phyloP scores from a whole-genome alignment of 2,797 vertebrate genomes.

The Psittacula echo region DNA sequence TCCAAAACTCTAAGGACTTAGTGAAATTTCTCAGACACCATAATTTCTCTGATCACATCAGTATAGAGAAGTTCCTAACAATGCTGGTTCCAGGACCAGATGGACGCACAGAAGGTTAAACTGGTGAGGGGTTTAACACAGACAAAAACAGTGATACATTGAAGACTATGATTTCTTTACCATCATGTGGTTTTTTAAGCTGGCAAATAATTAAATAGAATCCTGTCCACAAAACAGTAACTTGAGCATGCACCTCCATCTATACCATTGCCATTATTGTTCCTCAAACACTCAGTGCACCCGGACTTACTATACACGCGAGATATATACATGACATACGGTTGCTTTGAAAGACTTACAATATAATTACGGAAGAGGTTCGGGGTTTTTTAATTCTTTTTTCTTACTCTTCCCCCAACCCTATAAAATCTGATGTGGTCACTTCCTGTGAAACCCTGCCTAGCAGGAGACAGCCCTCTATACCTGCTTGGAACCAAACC shows the following conservation, averaged over 20 bases:
- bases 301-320: not conserved
- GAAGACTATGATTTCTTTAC: not conserved
- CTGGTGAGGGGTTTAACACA: not conserved
- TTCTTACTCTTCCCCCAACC: not conserved
- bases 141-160: not conserved
- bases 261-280: not conserved
- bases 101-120: not conserved
- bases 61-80: not conserved
- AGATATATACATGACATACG: rapidly evolving
- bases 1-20: not conserved
- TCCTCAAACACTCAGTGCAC: not conserved
- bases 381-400: not conserved
- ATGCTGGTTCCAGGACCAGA: not conserved
- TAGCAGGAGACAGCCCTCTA: not conserved
- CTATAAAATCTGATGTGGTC: not conserved
- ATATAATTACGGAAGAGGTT: not conserved
- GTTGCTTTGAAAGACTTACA: not conserved
- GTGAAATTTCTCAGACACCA: not conserved
- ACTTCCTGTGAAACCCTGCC: not conserved
- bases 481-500: not conserved
- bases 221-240: not conserved
- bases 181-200: not conserved
- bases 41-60: not conserved
- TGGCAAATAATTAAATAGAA: not conserved
- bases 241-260: not conserved